Evolutionary conservation across 2,113 vertebrate genomes (phyloP).

Genomic region (Phylloscopus whistleri): DNA sequence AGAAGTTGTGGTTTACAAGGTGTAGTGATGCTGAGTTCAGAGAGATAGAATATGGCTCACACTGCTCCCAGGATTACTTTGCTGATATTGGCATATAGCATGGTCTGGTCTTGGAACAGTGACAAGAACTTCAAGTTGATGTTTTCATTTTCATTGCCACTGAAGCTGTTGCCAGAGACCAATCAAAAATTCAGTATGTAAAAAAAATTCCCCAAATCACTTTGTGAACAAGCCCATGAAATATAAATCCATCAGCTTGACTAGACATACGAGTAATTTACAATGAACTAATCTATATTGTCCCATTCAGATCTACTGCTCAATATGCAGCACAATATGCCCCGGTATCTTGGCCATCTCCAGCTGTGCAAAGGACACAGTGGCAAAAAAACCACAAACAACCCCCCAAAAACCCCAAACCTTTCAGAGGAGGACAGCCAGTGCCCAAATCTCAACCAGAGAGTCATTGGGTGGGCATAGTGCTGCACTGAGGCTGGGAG

Average conservation of each 20-base stretch:
- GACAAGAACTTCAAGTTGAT: background rate
- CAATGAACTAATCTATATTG: background rate
- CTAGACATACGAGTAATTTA: background rate
- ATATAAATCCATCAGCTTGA: background rate
- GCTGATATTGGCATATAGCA: background rate
- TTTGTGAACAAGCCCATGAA: background rate
- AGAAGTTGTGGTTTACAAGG: background rate
- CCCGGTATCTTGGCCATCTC: background rate
- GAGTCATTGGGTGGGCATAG: background rate
- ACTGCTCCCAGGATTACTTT: background rate
- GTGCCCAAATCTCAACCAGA: background rate
- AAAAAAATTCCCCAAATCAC: background rate
- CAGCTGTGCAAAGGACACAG: background rate
- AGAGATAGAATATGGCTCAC: background rate
- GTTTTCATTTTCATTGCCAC: background rate
- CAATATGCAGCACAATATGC: background rate
- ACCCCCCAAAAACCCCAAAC: background rate
- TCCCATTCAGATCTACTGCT: background rate
- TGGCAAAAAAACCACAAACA: background rate
- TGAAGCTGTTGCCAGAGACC: background rate
- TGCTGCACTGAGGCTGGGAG: rapidly evolving
- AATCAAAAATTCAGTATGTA: background rate
- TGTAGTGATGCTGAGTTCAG: background rate
- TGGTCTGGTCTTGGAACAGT: background rate
- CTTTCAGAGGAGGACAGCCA: background rate